Percentiles rank a stretch among this genome's conserved stretches.
Conservation (phyloP, 2,888 invertebrate species). For the Cheilosia grossa region DNA sequence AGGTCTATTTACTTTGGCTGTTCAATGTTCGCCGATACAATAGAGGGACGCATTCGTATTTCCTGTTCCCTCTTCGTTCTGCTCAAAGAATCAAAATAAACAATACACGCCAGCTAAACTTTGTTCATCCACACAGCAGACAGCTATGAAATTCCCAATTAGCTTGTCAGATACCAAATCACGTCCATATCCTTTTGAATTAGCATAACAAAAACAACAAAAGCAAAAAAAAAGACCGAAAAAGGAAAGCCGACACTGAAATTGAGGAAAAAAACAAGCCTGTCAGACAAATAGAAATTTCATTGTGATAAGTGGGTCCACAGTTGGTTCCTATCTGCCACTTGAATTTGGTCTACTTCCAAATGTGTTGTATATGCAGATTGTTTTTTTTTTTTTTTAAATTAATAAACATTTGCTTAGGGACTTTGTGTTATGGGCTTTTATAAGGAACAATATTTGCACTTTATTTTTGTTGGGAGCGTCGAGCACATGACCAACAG, state of each 20-base stretch:
- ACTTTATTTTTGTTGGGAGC: background rate
- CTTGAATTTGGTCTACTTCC: slow-evolving; percentile 11
- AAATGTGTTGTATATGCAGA: background rate
- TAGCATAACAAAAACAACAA: slow-evolving; percentile 23
- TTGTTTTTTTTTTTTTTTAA: slow-evolving; percentile 2
- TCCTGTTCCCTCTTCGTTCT: background rate
- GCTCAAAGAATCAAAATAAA: background rate
- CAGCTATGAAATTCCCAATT: slow-evolving; percentile 29
- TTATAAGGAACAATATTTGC: slow-evolving; percentile 54
- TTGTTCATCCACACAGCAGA: background rate
- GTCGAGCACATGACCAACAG: slow-evolving; percentile 16
- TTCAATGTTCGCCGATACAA: no score
- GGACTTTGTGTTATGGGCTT: slow-evolving; percentile 39
- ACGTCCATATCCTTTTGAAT: slow-evolving; percentile 20
- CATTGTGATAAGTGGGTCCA: slow-evolving; percentile 21
- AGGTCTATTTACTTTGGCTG: no score
- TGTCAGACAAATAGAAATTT: slow-evolving; percentile 37
- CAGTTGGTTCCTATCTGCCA: slow-evolving; percentile 28
- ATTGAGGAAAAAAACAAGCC: slow-evolving; percentile 26
- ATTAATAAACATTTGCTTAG: slow-evolving; percentile 47
- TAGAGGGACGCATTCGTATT: no score
- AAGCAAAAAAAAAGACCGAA: background rate
- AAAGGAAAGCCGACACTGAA: slow-evolving; percentile 29
- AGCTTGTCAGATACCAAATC: slow-evolving; percentile 21
- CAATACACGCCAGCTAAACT: background rate